Conservation (phyloP, 1,140 invertebrate species). For the Polypedilum pembai region DNA sequence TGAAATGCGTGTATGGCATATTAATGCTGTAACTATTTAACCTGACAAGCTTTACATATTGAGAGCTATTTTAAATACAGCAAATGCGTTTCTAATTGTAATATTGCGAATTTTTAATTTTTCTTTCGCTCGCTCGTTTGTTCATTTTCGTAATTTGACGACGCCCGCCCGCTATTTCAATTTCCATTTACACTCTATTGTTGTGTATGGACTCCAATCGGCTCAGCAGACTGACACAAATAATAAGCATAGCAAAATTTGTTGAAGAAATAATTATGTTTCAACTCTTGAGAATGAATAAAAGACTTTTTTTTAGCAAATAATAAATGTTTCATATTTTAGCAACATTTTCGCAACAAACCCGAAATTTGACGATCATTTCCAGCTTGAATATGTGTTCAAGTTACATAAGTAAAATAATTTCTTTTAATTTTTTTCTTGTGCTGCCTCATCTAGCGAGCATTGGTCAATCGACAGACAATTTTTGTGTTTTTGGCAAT, state of each 20-base stretch:
- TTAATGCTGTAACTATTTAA: slow-evolving; percentile 1
- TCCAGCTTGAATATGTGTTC: neutral
- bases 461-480: slow-evolving; percentile 7
- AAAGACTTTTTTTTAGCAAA: neutral
- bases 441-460: neutral
- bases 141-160: neutral
- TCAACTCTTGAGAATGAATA: neutral
- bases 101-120: neutral
- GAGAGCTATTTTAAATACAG: neutral
- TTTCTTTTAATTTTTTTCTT: no score
- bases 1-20: slow-evolving; percentile 5
- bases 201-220: no score
- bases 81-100: slow-evolving; percentile 17
- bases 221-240: neutral
- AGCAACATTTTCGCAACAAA: neutral
- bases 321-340: no score
- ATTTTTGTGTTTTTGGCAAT: no score
- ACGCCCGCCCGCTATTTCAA: slow-evolving; percentile 1
- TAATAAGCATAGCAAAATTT: neutral
- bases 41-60: neutral
- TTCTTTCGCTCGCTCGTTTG: no score
- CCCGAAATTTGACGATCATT: neutral
- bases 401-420: neutral
- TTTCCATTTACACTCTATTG: neutral
- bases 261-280: slow-evolving; percentile 14